These are phyloP conservation scores for Scaptomyza caliginosa DNA, from an alignment of 2,888 invertebrate species.

Conservation along the genomic window DNA sequence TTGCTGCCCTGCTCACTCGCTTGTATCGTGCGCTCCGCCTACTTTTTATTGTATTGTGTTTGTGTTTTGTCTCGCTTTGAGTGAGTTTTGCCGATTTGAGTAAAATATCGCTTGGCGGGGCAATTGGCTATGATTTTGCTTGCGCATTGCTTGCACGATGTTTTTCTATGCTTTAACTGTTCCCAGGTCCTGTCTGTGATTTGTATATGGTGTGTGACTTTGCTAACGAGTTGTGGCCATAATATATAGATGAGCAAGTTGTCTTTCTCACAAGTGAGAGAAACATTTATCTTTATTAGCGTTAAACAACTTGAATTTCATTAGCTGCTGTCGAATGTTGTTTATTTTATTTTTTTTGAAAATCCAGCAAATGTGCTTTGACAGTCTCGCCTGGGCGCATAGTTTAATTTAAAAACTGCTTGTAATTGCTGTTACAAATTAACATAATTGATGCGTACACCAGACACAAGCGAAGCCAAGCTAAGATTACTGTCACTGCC, in stretches of 20 bases:
- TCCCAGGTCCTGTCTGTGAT: conserved; percentile 62
- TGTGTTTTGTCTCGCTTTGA: conserved; percentile 42
- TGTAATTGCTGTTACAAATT: conserved; percentile 72
- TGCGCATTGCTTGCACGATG: conserved; percentile 21
- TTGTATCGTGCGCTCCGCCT: conserved; percentile 74
- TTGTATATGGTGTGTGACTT: conserved; percentile 37
- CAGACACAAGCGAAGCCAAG: conserved; percentile 42
- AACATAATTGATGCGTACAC: conserved; percentile 72
- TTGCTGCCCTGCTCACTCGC: conserved; percentile 48
- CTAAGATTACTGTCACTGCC: conserved; percentile 34
- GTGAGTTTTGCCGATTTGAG: conserved; percentile 43
- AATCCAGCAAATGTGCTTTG: conserved; percentile 3
- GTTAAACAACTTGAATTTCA: conserved; percentile 19
- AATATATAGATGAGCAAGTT: too few species aligned
- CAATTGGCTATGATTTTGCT: conserved; percentile 15
- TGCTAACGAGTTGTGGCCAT: conserved; percentile 37
- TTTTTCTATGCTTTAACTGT: conserved; percentile 47
- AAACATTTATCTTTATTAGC: conserved; percentile 55
- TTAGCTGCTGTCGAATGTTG: conserved; percentile 32
- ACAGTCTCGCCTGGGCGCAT: conserved; percentile 14
- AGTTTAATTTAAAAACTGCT: conserved; percentile 59
- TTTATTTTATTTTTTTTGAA: conserved; percentile 14
- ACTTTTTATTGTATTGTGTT: conserved; percentile 59
- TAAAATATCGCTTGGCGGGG: conserved; percentile 32
- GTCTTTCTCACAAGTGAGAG: background rate